Evolutionary conservation across 1,140 invertebrate genomes (phyloP).

Genomic region (Halictus rubicundus): DNA sequence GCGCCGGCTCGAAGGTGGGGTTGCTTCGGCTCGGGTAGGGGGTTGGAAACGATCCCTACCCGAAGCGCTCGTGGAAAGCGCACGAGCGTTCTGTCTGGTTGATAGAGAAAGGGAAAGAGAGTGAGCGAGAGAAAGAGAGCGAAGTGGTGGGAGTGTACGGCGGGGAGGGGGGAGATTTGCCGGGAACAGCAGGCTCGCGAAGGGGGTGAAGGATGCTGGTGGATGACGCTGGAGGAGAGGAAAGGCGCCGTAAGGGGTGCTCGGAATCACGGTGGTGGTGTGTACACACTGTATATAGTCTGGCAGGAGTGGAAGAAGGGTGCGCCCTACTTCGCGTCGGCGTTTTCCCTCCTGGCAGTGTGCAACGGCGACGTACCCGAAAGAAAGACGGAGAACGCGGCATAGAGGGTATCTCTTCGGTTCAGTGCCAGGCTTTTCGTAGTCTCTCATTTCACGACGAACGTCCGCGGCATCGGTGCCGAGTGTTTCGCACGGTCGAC

Average conservation of each 20-base stretch:
- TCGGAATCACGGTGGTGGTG: constrained; percentile 63
- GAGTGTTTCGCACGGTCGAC: constrained; percentile 43
- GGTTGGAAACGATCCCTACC: constrained; percentile 55
- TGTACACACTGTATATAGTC: constrained; percentile 60
- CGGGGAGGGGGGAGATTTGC: constrained; percentile 12
- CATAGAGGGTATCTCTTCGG: constrained; percentile 56
- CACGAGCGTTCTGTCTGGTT: constrained; percentile 46
- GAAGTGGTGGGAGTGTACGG: constrained; percentile 42
- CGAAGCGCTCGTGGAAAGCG: constrained; percentile 31
- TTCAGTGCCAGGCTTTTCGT: constrained; percentile 57
- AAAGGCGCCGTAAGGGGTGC: constrained; percentile 27
- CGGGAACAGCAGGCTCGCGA: constrained; percentile 14
- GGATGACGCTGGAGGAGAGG: constrained; percentile 37
- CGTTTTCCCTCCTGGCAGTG: constrained; percentile 65
- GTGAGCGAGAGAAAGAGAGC: no score
- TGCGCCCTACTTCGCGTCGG: constrained; percentile 76
- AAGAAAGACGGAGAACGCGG: constrained; percentile 45
- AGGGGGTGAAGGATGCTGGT: constrained; percentile 38
- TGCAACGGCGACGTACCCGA: constrained; percentile 43
- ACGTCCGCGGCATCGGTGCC: constrained; percentile 47
- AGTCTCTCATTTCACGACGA: constrained; percentile 63
- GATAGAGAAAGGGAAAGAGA: not conserved
- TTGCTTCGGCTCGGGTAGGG: constrained; percentile 24
- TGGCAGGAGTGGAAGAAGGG: constrained; percentile 68
- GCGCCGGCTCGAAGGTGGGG: constrained; percentile 34